phyloP scores from a whole-genome alignment of 2,113 vertebrate genomes.

The Oplegnathus fasciatus region DNA sequence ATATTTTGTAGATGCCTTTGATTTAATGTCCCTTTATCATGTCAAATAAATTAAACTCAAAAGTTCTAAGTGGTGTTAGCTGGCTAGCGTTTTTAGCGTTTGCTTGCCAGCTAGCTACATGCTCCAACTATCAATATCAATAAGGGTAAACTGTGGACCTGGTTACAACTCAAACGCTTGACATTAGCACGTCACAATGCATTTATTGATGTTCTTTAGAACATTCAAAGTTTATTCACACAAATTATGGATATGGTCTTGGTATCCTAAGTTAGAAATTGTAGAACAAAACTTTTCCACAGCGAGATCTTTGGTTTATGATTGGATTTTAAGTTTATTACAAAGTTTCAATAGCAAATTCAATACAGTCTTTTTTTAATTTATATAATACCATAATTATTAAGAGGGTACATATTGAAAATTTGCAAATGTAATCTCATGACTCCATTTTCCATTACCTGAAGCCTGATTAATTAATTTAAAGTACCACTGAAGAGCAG shows the following conservation, averaged over 20 bases:
- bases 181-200: too few relatives aligned
- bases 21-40: background rate
- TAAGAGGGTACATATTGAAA: background rate
- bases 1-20: too few relatives aligned
- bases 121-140: background rate
- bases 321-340: conserved; percentile 12
- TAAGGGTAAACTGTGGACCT: background rate
- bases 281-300: background rate
- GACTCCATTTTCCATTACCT: conserved; percentile 24
- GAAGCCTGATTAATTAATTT: conserved; percentile 33
- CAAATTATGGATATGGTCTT: background rate
- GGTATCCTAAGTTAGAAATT: background rate
- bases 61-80: background rate
- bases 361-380: background rate
- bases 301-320: background rate
- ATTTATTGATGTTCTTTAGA: background rate
- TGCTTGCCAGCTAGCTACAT: background rate
- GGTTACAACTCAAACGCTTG: background rate
- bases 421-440: conserved; percentile 14
- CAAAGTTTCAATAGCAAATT: background rate
- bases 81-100: background rate
- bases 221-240: background rate
- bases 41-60: background rate
- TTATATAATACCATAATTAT: background rate
- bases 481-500: conserved; percentile 27